Percentiles rank a stretch among this genome's conserved stretches.
Evolutionary conservation across 2,797 vertebrate genomes (phyloP).

Genomic region (Tragelaphus oryx): DNA sequence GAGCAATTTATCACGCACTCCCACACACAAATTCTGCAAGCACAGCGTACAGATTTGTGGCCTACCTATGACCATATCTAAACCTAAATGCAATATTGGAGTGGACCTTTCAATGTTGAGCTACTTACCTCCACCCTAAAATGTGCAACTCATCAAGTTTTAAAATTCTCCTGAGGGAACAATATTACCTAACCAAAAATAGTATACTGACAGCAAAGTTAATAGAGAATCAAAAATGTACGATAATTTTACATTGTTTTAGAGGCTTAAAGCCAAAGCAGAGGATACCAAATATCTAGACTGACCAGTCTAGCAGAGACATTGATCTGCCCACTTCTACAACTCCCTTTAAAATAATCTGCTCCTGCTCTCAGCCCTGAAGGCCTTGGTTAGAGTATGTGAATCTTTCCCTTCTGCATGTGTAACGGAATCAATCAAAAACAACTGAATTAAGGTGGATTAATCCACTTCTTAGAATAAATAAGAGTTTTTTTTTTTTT

Average conservation of each 20-base stretch:
- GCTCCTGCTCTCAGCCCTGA: neutral
- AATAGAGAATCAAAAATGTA: neutral
- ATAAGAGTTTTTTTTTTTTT: neutral
- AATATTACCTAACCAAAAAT: neutral
- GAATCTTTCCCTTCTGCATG: neutral
- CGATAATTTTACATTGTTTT: neutral
- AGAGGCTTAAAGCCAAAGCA: neutral
- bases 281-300: neutral
- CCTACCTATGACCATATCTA: neutral
- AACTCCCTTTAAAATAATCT: neutral
- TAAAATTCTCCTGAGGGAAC: neutral
- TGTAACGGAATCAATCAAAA: neutral
- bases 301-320: neutral
- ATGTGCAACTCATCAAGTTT: neutral
- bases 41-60: neutral
- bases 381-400: neutral
- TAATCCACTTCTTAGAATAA: neutral
- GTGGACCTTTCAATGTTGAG: neutral
- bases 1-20: neutral
- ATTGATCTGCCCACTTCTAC: neutral
- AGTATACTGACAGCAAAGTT: neutral
- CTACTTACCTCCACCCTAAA: neutral
- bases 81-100: neutral
- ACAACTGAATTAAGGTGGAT: neutral
- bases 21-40: neutral